phyloP scores from a whole-genome alignment of 2,888 invertebrate species.

The Rhagonycha fulva region DNA sequence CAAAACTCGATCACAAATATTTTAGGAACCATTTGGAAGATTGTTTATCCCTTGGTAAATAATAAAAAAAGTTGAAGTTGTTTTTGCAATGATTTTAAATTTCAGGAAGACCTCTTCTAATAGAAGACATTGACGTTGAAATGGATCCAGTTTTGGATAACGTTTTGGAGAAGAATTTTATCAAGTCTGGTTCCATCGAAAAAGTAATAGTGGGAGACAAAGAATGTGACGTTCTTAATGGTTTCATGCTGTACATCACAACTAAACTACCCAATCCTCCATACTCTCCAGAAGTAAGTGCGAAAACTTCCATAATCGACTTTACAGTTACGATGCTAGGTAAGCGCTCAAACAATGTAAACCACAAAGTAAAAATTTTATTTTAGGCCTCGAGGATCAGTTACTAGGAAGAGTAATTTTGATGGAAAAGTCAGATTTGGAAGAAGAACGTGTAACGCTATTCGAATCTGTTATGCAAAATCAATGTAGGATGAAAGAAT shows the following conservation, averaged over 20 bases:
- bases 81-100: not conserved
- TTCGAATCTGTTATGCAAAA: constrained; percentile 97
- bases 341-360: constrained; percentile 11
- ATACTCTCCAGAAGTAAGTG: constrained; percentile 95
- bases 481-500: constrained; percentile 92
- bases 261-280: constrained; percentile 96
- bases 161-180: constrained; percentile 95
- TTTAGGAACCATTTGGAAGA: constrained; percentile 63
- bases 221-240: constrained; percentile 95
- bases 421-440: constrained; percentile 95
- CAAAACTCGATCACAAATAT: constrained; percentile 94
- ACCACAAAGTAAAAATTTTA: not conserved
- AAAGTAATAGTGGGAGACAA: constrained; percentile 95
- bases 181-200: constrained; percentile 94
- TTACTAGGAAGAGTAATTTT: constrained; percentile 89
- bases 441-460: constrained; percentile 89
- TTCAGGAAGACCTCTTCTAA: constrained; percentile 80
- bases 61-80: not conserved
- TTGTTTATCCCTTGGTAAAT: constrained; percentile 50
- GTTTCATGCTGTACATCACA: constrained; percentile 93
- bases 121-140: constrained; percentile 94
- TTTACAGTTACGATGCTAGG: constrained; percentile 94
- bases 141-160: constrained; percentile 96
- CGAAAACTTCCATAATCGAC: constrained; percentile 95
- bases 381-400: constrained; percentile 87